Conservation (phyloP, 2,888 invertebrate species). For the Pemphredon lugubris region DNA sequence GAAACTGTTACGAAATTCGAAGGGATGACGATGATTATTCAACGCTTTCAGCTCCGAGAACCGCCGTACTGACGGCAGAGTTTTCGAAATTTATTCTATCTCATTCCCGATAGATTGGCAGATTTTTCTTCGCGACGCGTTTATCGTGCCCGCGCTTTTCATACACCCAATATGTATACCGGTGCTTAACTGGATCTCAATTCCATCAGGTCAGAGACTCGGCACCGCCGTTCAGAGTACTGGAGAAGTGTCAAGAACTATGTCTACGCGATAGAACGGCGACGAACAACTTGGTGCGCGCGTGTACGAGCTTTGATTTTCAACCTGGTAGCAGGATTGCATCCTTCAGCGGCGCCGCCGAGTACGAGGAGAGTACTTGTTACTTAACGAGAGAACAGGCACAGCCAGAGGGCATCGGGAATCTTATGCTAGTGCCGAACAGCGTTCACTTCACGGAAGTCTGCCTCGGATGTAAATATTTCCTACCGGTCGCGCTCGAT, state of each 20-base stretch:
- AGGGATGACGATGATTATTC: no score
- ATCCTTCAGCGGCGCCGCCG: conserved; percentile 89
- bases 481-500: no score
- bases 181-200: no score
- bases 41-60: no score
- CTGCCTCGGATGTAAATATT: conserved; percentile 91
- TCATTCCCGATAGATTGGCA: no score
- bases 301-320: conserved; percentile 94
- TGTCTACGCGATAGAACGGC: conserved; percentile 90
- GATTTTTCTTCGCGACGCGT: no score
- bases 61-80: no score
- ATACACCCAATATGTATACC: no score
- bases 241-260: conserved; percentile 94
- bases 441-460: conserved; percentile 95
- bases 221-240: conserved; percentile 91
- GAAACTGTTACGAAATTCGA: background rate
- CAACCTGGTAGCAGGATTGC: conserved; percentile 93
- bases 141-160: no score
- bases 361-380: conserved; percentile 94
- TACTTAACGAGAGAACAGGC: conserved; percentile 93
- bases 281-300: conserved; percentile 90
- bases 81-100: no score
- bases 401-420: conserved; percentile 93
- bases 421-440: conserved; percentile 93
- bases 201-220: conserved; percentile 92